These are phyloP conservation scores for Apodemia hepburni DNA, from an alignment of 2,888 invertebrate genomes.

Conservation along the genomic window DNA sequence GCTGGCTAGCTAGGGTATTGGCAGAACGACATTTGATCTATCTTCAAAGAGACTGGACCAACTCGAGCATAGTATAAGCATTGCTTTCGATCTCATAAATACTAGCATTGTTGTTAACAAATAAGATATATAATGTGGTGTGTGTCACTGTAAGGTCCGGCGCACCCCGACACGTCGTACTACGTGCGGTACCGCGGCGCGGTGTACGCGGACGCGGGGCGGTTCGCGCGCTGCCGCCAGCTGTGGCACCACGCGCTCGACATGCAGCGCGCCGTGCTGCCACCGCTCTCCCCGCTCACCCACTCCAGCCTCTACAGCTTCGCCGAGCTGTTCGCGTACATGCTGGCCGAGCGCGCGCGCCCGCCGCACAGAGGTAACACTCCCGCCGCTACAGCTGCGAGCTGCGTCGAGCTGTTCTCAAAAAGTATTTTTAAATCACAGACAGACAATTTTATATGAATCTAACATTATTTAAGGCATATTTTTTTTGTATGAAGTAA, in stretches of 20 bases:
- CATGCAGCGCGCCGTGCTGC: conserved; percentile 96
- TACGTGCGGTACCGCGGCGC: conserved; percentile 96
- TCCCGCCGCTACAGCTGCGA: conserved; percentile 96
- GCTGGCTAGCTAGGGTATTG: too few species aligned
- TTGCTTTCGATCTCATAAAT: too few species aligned
- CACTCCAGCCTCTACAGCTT: conserved; percentile 96
- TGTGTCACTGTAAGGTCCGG: conserved; percentile 84
- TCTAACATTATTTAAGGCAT: too few species aligned
- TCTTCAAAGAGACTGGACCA: too few species aligned
- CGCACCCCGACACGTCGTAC: conserved; percentile 98
- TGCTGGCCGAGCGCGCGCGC: conserved; percentile 92
- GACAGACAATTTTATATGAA: too few species aligned
- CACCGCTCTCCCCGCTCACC: conserved; percentile 96
- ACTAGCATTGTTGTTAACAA: too few species aligned
- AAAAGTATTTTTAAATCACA: too few species aligned
- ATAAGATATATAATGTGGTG: too few species aligned
- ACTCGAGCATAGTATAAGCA: too few species aligned
- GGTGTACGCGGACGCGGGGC: conserved; percentile 96
- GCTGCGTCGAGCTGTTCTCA: conserved; percentile 96
- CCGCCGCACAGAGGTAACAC: conserved; percentile 86
- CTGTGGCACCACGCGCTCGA: conserved; percentile 98
- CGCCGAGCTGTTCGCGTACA: conserved; percentile 96
- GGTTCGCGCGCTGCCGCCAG: conserved; percentile 94
- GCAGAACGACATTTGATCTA: too few species aligned
- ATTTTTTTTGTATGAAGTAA: too few species aligned